These are phyloP conservation scores for Pelagia noctiluca DNA, from an alignment of 30 jellyfish, hydroid and myxozoan genomes.

Conservation along the genomic window DNA sequence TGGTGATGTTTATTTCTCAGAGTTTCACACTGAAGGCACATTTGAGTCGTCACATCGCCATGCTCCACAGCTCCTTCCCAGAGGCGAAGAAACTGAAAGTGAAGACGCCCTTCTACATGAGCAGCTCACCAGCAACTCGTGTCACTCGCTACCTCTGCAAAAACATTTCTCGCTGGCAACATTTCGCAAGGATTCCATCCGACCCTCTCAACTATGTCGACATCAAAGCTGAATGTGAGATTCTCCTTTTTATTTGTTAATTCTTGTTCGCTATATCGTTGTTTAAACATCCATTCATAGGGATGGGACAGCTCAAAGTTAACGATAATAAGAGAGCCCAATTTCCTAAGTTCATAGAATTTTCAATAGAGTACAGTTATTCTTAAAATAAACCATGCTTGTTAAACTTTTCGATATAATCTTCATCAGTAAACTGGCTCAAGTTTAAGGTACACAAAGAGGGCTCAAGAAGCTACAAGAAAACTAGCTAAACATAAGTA, in stretches of 20 bases:
- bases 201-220: constrained; percentile 72
- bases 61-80: constrained; percentile 88
- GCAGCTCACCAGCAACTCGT: constrained; percentile 74
- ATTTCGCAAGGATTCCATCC: constrained; percentile 82
- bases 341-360: no score
- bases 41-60: constrained; percentile 95
- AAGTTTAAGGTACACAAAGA: no score
- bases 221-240: constrained; percentile 74
- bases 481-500: no score
- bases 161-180: constrained; percentile 60
- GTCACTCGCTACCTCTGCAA: constrained; percentile 78
- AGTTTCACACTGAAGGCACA: constrained; percentile 94
- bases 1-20: constrained; percentile 49
- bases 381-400: no score
- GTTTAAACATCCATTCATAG: no score
- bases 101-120: constrained; percentile 93
- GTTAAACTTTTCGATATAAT: no score
- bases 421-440: no score
- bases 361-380: no score
- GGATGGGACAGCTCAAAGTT: not conserved
- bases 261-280: not conserved
- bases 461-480: no score
- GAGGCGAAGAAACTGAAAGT: constrained; percentile 96
- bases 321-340: not conserved
- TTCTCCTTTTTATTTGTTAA: not conserved